A percentile compares a stretch with the other conserved stretches of the same genome.
Evolutionary conservation across 2,797 vertebrate genomes (phyloP).

Genomic region (Eurystomus glaucurus): DNA sequence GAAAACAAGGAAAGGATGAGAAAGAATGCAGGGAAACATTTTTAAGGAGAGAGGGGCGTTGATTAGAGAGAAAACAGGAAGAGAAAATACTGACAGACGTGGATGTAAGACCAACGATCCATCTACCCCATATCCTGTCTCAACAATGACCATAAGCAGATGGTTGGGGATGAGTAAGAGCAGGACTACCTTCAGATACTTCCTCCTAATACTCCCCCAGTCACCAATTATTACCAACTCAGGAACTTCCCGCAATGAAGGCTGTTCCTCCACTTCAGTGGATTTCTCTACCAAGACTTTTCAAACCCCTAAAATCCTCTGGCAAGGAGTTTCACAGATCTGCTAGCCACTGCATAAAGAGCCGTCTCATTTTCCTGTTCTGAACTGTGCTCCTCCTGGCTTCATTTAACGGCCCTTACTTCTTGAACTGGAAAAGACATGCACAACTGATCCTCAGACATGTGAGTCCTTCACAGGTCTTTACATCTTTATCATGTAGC

Average conservation of each 20-base stretch:
- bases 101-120: conserved; percentile 60
- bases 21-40: conserved; percentile 74
- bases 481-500: background rate
- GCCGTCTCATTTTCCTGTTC: background rate
- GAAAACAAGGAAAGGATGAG: conserved; percentile 52
- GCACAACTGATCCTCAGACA: background rate
- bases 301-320: background rate
- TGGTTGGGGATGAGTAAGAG: conserved; percentile 70
- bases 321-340: background rate
- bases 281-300: conserved; percentile 2
- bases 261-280: background rate
- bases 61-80: conserved; percentile 72
- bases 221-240: conserved; percentile 49
- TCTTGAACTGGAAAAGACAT: background rate
- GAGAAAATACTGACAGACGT: conserved; percentile 60
- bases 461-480: background rate
- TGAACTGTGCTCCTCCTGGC: background rate
- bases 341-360: background rate
- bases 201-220: conserved; percentile 70
- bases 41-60: conserved; percentile 43
- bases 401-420: background rate
- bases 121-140: conserved; percentile 70
- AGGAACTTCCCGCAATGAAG: background rate
- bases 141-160: conserved; percentile 75
- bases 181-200: conserved; percentile 44